These are phyloP conservation scores for Cyclargus thomasi DNA, from an alignment of 1,140 invertebrate species.

Conservation along the genomic window DNA sequence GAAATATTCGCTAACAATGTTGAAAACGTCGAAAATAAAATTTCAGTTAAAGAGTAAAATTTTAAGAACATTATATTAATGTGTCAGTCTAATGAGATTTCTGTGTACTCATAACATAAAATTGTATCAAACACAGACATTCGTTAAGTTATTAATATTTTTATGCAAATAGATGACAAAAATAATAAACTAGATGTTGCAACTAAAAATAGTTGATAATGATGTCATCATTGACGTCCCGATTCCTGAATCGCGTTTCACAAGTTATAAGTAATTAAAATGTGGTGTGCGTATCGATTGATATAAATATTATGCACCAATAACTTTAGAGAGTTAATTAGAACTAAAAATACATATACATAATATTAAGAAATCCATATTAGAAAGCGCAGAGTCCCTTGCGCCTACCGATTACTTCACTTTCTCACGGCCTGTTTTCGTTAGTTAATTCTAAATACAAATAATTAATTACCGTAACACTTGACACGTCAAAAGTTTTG, in stretches of 20 bases:
- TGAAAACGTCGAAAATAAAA: background rate
- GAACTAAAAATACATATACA: background rate
- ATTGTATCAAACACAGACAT: too few relatives aligned
- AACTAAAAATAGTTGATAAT: too few relatives aligned
- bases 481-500: background rate
- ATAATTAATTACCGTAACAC: slow-evolving; percentile 8
- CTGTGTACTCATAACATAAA: background rate
- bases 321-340: background rate
- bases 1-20: background rate
- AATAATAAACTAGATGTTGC: too few relatives aligned
- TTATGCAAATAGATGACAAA: too few relatives aligned
- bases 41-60: background rate
- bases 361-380: background rate
- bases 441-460: background rate
- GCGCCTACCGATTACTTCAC: background rate
- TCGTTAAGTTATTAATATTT: too few relatives aligned
- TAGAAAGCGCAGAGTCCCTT: background rate
- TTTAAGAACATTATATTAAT: too few relatives aligned
- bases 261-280: background rate
- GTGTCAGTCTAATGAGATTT: background rate
- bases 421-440: slow-evolving; percentile 6
- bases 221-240: background rate
- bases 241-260: background rate
- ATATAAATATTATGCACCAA: background rate
- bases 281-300: background rate